Evolutionary conservation across 2,113 vertebrate species (phyloP).

Genomic region (Caranx ignobilis): DNA sequence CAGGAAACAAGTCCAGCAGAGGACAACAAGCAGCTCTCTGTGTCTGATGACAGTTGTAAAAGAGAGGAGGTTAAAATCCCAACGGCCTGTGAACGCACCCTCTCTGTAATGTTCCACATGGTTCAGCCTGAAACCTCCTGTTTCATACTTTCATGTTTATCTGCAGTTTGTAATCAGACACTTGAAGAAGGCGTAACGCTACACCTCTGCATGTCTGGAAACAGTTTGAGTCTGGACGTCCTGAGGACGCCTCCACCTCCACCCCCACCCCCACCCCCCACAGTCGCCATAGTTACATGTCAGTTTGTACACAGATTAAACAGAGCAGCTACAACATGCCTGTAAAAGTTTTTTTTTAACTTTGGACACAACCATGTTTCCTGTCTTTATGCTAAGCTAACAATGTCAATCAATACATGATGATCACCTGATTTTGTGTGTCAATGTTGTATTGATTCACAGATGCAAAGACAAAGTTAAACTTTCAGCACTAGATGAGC

Average conservation of each 20-base stretch:
- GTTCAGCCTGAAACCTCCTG: background rate
- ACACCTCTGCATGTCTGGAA: background rate
- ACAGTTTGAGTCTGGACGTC: background rate
- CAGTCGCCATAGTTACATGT: too few species aligned
- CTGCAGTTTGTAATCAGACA: conserved; percentile 33
- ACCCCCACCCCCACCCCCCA: background rate
- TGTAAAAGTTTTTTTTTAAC: too few species aligned
- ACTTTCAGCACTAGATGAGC: too few species aligned
- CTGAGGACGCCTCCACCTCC: background rate
- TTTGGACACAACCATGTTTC: too few species aligned
- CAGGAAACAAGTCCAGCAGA: conserved; percentile 35
- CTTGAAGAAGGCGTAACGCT: conserved; percentile 11
- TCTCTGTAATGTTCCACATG: conserved; percentile 33
- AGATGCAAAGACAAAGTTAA: too few species aligned
- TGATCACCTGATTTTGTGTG: too few species aligned
- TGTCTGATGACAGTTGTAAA: conserved; percentile 29
- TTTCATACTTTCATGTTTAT: background rate
- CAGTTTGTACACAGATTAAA: too few species aligned
- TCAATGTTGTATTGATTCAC: too few species aligned
- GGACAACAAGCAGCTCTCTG: conserved; percentile 49
- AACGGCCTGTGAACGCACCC: conserved; percentile 7
- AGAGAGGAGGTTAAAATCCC: conserved; percentile 26
- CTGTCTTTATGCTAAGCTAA: too few species aligned
- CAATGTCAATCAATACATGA: too few species aligned
- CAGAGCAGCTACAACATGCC: too few species aligned